Percentiles rank a stretch among this genome's conserved stretches.
Conservation (phyloP, 2,888 invertebrate species). For the Doris montereyensis region DNA sequence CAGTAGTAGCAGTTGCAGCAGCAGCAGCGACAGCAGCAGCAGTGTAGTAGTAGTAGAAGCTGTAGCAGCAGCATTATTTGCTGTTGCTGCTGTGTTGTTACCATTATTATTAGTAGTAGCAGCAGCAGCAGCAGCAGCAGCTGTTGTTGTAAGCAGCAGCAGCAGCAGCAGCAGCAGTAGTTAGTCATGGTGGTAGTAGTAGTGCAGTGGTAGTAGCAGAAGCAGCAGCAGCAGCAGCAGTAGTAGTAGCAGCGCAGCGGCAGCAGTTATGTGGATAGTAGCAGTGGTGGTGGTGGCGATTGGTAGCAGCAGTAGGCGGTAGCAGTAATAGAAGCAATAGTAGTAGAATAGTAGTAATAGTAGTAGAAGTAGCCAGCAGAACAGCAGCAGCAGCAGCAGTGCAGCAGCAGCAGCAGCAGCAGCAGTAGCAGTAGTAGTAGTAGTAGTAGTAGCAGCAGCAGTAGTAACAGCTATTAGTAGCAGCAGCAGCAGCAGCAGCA, state of each 20-base stretch:
- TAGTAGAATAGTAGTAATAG: too few species aligned
- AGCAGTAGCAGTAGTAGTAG: not conserved
- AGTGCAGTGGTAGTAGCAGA: too few species aligned
- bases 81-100: not conserved
- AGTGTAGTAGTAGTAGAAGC: not conserved
- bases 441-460: not conserved
- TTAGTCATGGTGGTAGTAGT: too few species aligned
- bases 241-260: too few species aligned
- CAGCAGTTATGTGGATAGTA: too few species aligned
- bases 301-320: too few species aligned
- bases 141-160: too few species aligned
- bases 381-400: conserved; percentile 6
- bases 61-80: too few species aligned
- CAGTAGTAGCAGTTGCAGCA: not conserved
- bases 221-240: too few species aligned
- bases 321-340: too few species aligned
- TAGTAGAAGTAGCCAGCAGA: conserved; percentile 5
- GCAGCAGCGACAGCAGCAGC: not conserved
- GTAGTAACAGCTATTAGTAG: not conserved
- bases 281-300: too few species aligned
- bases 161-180: too few species aligned
- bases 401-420: not conserved
- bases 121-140: not conserved
- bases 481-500: not conserved
- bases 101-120: not conserved